A percentile compares a stretch with the other conserved stretches of the same genome.
phyloP scores from a whole-genome alignment of 1,140 invertebrate genomes.

The Tetragonula clypearis region DNA sequence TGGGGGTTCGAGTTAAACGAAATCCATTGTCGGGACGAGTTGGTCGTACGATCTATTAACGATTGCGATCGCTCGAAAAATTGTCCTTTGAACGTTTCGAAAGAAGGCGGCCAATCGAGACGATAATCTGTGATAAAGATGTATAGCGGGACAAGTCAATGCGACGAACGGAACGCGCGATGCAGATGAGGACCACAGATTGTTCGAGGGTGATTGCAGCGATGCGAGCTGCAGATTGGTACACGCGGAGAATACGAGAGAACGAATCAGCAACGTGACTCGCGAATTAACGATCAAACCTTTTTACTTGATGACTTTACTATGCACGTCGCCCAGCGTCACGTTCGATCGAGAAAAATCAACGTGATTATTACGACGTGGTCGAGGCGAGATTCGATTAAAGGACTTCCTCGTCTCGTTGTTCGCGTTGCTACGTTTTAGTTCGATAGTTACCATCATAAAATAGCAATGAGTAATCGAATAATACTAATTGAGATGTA shows the following conservation, averaged over 20 bases:
- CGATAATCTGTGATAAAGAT: conserved; percentile 38
- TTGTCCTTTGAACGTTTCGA: background rate
- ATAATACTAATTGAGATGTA: background rate
- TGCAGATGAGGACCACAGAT: conserved; percentile 44
- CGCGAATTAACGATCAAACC: conserved; percentile 51
- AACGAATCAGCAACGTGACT: conserved; percentile 62
- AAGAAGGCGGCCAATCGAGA: background rate
- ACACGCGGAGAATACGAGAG: conserved; percentile 37
- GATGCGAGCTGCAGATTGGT: conserved; percentile 48
- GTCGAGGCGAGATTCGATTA: background rate
- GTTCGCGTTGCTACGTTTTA: background rate
- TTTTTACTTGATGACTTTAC: conserved; percentile 56
- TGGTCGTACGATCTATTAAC: too few relatives aligned
- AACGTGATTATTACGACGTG: conserved; percentile 9
- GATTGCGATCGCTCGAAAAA: background rate
- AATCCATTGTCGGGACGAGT: background rate
- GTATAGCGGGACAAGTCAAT: conserved; percentile 25
- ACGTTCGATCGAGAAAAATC: conserved; percentile 38
- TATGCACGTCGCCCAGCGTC: conserved; percentile 21
- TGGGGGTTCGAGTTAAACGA: background rate
- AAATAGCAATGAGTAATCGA: conserved; percentile 1
- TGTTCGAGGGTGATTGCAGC: conserved; percentile 39
- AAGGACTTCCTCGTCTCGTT: background rate
- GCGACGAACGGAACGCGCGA: conserved; percentile 14
- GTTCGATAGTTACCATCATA: background rate